Conservation (phyloP, 2,888 invertebrate genomes). For the Protonemura montana region DNA sequence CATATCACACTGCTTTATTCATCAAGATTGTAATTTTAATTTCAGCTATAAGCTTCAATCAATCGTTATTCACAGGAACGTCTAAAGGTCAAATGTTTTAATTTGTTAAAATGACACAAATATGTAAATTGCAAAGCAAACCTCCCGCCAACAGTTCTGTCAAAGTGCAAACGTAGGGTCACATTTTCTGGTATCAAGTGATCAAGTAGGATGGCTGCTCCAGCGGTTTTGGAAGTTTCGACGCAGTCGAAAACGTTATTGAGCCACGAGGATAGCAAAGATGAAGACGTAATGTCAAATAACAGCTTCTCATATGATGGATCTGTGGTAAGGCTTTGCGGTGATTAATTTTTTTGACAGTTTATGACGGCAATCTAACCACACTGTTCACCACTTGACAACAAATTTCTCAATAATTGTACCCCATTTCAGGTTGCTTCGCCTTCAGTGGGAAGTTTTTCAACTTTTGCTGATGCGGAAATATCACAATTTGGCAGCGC, state of each 20-base stretch:
- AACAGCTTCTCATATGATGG: slow-evolving; percentile 51
- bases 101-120: too few species aligned
- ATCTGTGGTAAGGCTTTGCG: slow-evolving; percentile 48
- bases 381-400: background rate
- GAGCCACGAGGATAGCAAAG: slow-evolving; percentile 49
- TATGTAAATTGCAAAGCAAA: too few species aligned
- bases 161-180: background rate
- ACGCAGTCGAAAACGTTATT: slow-evolving; percentile 49
- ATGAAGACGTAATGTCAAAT: slow-evolving; percentile 50
- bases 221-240: slow-evolving; percentile 51
- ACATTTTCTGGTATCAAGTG: background rate
- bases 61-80: too few species aligned
- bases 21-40: too few species aligned
- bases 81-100: too few species aligned
- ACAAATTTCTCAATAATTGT: background rate
- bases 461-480: slow-evolving; percentile 67
- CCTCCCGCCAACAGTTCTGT: background rate
- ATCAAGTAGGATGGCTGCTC: slow-evolving; percentile 48
- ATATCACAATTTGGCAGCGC: slow-evolving; percentile 62
- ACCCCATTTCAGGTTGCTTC: slow-evolving; percentile 62
- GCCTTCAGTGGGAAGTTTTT: slow-evolving; percentile 68
- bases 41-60: too few species aligned
- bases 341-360: background rate
- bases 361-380: background rate
- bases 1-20: too few species aligned